Base-by-base conservation (phyloP, 1,140 invertebrate genomes). In the Sogatella furcifera region DNA sequence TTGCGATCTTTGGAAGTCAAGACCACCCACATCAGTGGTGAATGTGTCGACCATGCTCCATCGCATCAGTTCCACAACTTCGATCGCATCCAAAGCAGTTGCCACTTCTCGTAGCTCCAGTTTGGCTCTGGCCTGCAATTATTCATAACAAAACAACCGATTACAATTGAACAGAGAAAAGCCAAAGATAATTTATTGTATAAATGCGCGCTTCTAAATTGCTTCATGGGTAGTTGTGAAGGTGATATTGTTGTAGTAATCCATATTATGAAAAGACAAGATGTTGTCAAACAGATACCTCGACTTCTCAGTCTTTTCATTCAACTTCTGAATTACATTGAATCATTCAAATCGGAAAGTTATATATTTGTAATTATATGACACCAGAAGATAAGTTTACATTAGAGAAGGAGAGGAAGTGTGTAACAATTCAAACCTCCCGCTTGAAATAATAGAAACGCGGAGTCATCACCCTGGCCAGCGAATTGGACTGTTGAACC, bases 1-100 rank as follows among this genome's bases (percentile, higher is more conserved):
- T 64, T 84, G 81, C 14, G 84, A 86, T 61, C 85, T 72, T 3
- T 80, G 80, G 66, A 88, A 81, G 69, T 88, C 82, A 56, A 89
- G 73, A 31, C 78, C 74, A 0, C 86, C 82, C 72, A 80, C 78
- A 64, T 86, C 84, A 73, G 89, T 84, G 22, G 79, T 79, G 64
- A 84, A 85, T 9, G 85, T 86, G 68, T 92, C 86, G 19, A 83
- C 77, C 69, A 95, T 79, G 69, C 89, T 90, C 69, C 86, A 82
- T 65, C 85, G 84, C 71, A 95, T 83, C 55, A 97, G 81, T 68
- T 92, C 86, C 19, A 97, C 80, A 17, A 95, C 84, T 71, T 97
- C 91, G 58, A 80, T 73, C 5, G 93, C 94, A 77, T 98, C 93
- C 57, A 80, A 67, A 58, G 74, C 78, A 8, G 85, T 91, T 1